A percentile compares a stretch with the other conserved stretches of the same genome.
Evolutionary conservation across 2,113 vertebrate genomes (phyloP).

Genomic region (Diphyllodes magnificus): DNA sequence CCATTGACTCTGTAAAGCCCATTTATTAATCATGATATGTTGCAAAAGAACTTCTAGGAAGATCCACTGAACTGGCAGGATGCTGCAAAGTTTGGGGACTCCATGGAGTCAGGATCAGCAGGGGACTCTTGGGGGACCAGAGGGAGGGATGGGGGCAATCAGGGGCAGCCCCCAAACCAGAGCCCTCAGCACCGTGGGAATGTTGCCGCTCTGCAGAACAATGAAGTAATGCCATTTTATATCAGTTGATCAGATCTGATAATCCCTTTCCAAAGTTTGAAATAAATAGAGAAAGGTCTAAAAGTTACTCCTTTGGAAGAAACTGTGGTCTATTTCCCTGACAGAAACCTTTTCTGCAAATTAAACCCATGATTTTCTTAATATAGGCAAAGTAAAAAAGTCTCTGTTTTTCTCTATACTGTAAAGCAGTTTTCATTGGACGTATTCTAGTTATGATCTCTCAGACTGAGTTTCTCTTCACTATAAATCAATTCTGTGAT

Average conservation of each 20-base stretch:
- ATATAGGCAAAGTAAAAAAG: background rate
- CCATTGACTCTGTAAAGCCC: background rate
- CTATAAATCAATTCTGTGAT: background rate
- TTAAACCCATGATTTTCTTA: background rate
- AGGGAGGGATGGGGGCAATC: background rate
- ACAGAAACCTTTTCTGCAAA: background rate
- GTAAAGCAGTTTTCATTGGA: background rate
- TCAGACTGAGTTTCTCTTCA: background rate
- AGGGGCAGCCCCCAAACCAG: background rate
- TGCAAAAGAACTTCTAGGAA: background rate
- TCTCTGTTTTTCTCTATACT: background rate
- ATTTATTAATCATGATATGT: background rate
- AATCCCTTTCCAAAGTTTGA: background rate
- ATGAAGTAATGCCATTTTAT: background rate
- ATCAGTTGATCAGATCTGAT: background rate
- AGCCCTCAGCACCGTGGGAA: background rate
- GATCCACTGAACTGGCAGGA: background rate
- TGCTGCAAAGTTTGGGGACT: background rate
- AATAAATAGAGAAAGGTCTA: background rate
- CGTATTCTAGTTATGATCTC: background rate
- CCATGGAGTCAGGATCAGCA: background rate
- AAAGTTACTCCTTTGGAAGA: background rate
- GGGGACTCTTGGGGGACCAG: background rate
- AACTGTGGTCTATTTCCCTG: background rate
- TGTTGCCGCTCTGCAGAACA: background rate